phyloP scores from a whole-genome alignment of 2,113 vertebrate genomes.

The Urocynchramus pylzowi region DNA sequence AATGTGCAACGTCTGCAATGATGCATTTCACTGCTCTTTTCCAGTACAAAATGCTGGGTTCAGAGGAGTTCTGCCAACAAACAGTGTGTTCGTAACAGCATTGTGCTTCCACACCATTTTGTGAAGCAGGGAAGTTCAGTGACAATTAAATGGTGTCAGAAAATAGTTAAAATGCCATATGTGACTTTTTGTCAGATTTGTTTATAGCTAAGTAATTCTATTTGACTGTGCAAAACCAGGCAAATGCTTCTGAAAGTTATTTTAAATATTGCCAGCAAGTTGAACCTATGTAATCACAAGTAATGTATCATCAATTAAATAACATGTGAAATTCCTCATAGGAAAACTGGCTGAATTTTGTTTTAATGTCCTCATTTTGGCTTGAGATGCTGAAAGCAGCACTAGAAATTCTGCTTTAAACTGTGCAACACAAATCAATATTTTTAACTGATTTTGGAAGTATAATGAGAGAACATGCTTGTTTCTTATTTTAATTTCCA shows the following conservation, averaged over 20 bases:
- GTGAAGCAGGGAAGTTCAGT: not conserved
- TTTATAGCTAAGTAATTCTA: not conserved
- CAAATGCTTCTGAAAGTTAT: not conserved
- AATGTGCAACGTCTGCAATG: accelerated
- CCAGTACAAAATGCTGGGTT: not conserved
- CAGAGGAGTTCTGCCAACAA: not conserved
- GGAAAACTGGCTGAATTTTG: not conserved
- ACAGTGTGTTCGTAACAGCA: not conserved
- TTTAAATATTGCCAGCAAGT: not conserved
- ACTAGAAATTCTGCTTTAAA: not conserved
- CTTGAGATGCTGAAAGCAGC: not conserved
- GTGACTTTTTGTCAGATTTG: not conserved
- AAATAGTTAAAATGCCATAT: not conserved
- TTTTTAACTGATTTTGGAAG: not conserved
- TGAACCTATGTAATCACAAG: not conserved
- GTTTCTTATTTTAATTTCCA: not conserved
- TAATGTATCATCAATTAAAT: not conserved
- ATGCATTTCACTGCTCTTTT: not conserved
- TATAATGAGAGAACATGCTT: not conserved
- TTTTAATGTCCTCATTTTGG: not conserved
- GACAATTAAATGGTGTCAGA: not conserved
- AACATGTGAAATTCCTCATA: not conserved
- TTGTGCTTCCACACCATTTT: not conserved
- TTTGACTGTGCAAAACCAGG: not conserved
- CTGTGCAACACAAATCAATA: not conserved